Evolutionary conservation across 2,797 vertebrate species (phyloP), one percentile per base, ranked within the genome.

Genomic region (Enteromius paludinosus): DNA sequence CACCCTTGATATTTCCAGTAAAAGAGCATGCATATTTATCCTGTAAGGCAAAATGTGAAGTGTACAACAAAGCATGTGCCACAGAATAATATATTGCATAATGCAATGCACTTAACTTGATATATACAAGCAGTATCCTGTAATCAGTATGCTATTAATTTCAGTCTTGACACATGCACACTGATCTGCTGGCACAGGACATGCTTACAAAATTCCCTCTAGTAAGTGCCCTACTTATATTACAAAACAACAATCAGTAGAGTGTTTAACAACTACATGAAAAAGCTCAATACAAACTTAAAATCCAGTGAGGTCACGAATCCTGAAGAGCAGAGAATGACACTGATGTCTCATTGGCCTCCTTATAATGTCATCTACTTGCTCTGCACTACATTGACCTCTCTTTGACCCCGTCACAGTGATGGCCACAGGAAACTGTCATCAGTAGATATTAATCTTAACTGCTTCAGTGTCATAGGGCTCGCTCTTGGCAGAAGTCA

Each of bases 371-470:
- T 47, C 33, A 80, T 79, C 18, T 41, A 12, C n/a, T 2, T n/a
- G 18, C 66, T 70, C 2, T 43, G 41, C 43, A 18, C 30, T 72
- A 38, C 3, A 25, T 0, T 81, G 69, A 81, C 79, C 79, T 73
- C 15, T n/a, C n/a, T 12, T 72, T 83, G 62, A 69, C 25, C 47
- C 45, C 28, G 12, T 5, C 25, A 68, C 23, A 56, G 33, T 54
- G 59, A 82, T 68, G 61, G 45, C 43, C 59, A 75, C 20, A 65
- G 43, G 30, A 74, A 35, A 73, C 56, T 54, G 49, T 73, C 56
- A 52, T 74, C 69, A 62, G 30, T 65, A 75, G 80, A 64, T 54
- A 82, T 82, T 61, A 69, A 77, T 68, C 81, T 18, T 68, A 82
- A 66, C 71, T 38, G 30, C 71, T 54, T 65, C 33, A 12, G 66